These are phyloP conservation scores for Drepana falcataria DNA, from an alignment of 2,888 invertebrate genomes.

Conservation along the genomic window DNA sequence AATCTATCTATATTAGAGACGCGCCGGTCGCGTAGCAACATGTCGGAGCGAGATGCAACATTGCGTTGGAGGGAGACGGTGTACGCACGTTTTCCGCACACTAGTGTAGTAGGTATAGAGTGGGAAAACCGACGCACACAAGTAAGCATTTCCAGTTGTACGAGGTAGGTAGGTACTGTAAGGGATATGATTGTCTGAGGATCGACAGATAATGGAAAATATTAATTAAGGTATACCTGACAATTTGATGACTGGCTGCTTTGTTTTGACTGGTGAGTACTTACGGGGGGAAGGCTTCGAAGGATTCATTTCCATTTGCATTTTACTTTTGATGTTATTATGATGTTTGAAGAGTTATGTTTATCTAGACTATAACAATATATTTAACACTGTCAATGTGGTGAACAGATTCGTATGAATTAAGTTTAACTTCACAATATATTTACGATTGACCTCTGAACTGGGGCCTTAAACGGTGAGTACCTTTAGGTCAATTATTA, in stretches of 20 bases:
- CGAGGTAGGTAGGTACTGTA: slow-evolving; percentile 37
- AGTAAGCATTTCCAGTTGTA: slow-evolving; percentile 7
- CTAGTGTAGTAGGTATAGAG: slow-evolving; percentile 1
- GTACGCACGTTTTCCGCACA: slow-evolving; percentile 15
- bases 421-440: too few relatives aligned
- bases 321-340: neutral
- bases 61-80: slow-evolving; percentile 4
- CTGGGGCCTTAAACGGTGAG: too few relatives aligned
- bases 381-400: too few relatives aligned
- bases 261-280: slow-evolving; percentile 34
- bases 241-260: slow-evolving; percentile 28
- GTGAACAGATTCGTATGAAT: too few relatives aligned
- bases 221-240: slow-evolving; percentile 35
- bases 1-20: slow-evolving; percentile 37
- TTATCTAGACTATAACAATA: too few relatives aligned
- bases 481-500: too few relatives aligned
- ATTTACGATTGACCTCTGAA: too few relatives aligned
- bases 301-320: neutral
- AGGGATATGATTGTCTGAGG: slow-evolving; percentile 31
- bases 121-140: slow-evolving; percentile 36
- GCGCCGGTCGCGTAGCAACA: slow-evolving; percentile 26
- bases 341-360: too few relatives aligned
- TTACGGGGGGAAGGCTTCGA: slow-evolving; percentile 6
- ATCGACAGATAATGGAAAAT: slow-evolving; percentile 7
- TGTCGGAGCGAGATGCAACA: slow-evolving; percentile 24